Evolutionary conservation across 2,888 invertebrate genomes (phyloP), one percentile per base, ranked within the genome.

Genomic region (Therioaphis trifolii): DNA sequence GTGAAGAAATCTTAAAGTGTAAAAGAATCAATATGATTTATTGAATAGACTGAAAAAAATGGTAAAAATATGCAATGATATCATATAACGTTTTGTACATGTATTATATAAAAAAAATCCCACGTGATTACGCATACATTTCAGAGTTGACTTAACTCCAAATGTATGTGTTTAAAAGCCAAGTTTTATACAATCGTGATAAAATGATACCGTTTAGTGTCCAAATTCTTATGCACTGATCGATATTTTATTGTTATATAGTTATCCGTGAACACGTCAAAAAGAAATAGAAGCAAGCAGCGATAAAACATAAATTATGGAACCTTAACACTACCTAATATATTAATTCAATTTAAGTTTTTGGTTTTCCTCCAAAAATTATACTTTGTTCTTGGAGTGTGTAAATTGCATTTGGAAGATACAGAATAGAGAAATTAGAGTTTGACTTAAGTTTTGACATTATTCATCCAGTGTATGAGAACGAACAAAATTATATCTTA

Each of bases 251-350:
- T 43, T 11, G 75, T 43, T 61, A 43, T 27, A n/a, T 29, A n/a
- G 11, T 21, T 61, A 29, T 61, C 12, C 15, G 29, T 61, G 15
- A 21, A 35, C 35, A 52, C 52, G 49, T 75, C 43, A 11, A 27
- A 75, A 75, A 75, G 58, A 75, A 58, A 75, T 58, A 58, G 43
- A 58, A 75, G 43, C 18, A 43, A 58, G 15, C n/a, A n/a, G n/a
- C n/a, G n/a, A n/a, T 12, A 43, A 58, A 24, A 58, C 40, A 58
- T 7, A 75, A 58, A 58, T 58, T 27, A 71, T 27, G 11, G 24
- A 75, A 24, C n/a, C 14, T 29, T 52, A 24, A 24, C 40, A 3
- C 43, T 21, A 12, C n/a, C n/a, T 14, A 49, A 75, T 18, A 58
- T 11, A 40, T 40, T n/a, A 18, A n/a, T n/a, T n/a, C 21, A 40